These are phyloP conservation scores for Thumatha senex DNA, from an alignment of 2,888 invertebrate species.

Conservation along the genomic window DNA sequence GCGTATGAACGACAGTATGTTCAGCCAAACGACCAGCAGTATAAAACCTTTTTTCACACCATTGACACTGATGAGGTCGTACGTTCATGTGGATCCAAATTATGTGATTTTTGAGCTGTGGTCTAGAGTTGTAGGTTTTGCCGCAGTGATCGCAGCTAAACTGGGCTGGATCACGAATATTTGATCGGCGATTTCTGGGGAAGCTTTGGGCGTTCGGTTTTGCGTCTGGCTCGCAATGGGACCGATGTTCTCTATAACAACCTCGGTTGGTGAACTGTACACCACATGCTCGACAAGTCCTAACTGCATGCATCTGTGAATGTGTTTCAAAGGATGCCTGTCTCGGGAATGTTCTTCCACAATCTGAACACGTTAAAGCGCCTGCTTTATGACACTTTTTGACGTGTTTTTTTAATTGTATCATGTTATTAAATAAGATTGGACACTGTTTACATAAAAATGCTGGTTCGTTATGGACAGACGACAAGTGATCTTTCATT, in stretches of 20 bases:
- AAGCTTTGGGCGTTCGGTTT: conserved; percentile 55
- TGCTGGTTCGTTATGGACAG: conserved; percentile 47
- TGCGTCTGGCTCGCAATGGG: conserved; percentile 67
- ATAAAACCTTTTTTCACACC: conserved; percentile 79
- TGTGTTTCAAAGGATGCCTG: conserved; percentile 60
- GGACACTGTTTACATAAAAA: conserved; percentile 62
- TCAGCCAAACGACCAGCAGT: conserved; percentile 76
- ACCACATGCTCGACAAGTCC: conserved; percentile 65
- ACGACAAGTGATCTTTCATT: conserved; percentile 55
- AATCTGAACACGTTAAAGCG: conserved; percentile 58
- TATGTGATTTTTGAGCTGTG: conserved; percentile 74
- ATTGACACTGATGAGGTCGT: conserved; percentile 75
- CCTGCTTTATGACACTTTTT: conserved; percentile 55
- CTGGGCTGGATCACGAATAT: conserved; percentile 66
- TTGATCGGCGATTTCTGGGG: conserved; percentile 57
- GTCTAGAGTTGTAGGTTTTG: conserved; percentile 63
- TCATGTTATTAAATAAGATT: conserved; percentile 43
- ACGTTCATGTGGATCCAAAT: conserved; percentile 77
- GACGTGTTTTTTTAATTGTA: conserved; percentile 49
- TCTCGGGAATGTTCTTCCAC: conserved; percentile 62
- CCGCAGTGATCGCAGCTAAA: conserved; percentile 70
- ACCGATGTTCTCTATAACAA: conserved; percentile 69
- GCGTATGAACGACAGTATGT: conserved; percentile 79
- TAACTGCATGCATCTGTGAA: conserved; percentile 67
- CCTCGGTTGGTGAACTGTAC: conserved; percentile 66